Percentiles rank a stretch among this genome's conserved stretches.
Evolutionary conservation across 2,888 invertebrate genomes (phyloP).

Genomic region (Melangyna quadrimaculata): DNA sequence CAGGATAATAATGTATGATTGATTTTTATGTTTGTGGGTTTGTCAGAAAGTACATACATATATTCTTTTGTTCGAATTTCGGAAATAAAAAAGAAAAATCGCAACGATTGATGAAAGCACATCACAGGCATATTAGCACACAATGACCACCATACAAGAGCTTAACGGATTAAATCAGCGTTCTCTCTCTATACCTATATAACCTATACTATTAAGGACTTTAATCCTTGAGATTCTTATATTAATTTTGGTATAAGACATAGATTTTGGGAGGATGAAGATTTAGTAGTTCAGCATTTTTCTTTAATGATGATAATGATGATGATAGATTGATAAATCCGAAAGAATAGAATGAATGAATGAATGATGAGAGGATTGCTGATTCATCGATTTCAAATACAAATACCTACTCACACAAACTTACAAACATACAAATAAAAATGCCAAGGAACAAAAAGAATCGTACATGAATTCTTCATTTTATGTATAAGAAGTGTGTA

Average conservation of each 20-base stretch:
- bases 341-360: conserved; percentile 43
- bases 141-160: conserved; percentile 54
- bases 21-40: conserved; percentile 15
- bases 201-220: not conserved
- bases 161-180: conserved; percentile 24
- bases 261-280: not conserved
- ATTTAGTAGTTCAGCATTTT: conserved; percentile 27
- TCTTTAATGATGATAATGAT: conserved; percentile 63
- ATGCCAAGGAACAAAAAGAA: not conserved
- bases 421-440: conserved; percentile 1
- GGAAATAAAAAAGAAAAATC: conserved; percentile 54
- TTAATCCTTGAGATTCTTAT: conserved; percentile 59
- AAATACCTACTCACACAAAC: no score
- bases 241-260: not conserved
- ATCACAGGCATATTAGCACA: conserved; percentile 32
- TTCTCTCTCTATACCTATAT: not conserved
- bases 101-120: conserved; percentile 35
- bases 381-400: conserved; percentile 69
- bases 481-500: not conserved
- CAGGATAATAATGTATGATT: conserved; percentile 27
- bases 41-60: not conserved
- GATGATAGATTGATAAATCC: conserved; percentile 66
- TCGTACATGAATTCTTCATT: not conserved
- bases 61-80: conserved; percentile 20
- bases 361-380: conserved; percentile 66